Conservation (phyloP, 1,140 invertebrate genomes). For the Fopius arisanus region DNA sequence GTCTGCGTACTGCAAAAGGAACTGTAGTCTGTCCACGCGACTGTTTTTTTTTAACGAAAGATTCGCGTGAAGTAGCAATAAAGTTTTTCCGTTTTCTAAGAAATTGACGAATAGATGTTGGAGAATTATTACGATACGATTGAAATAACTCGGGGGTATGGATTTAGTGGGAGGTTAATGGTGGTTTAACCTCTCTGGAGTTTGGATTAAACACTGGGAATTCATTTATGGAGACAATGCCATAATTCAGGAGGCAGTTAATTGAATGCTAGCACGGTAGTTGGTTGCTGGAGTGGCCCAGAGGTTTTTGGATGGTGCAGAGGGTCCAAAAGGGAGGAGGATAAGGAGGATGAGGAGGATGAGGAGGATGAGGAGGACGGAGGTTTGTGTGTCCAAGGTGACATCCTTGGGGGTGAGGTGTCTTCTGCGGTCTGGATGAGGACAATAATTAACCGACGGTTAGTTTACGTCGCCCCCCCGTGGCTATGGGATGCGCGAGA, state of each 20-base stretch:
- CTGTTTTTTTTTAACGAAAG: too few species aligned
- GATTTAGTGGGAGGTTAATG: background rate
- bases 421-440: constrained; percentile 19
- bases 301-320: background rate
- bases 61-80: too few species aligned
- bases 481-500: background rate
- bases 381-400: constrained; percentile 23
- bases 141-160: too few species aligned
- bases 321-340: background rate
- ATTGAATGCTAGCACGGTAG: constrained; percentile 65
- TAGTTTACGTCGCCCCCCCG: constrained; percentile 57
- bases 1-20: too few species aligned
- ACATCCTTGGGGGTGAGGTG: constrained; percentile 11
- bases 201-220: background rate
- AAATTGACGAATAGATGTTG: too few species aligned
- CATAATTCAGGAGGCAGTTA: constrained; percentile 60
- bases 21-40: too few species aligned
- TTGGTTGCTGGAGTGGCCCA: constrained; percentile 36
- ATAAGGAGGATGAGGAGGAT: constrained; percentile 4
- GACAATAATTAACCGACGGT: constrained; percentile 60
- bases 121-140: too few species aligned
- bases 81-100: too few species aligned
- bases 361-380: constrained; percentile 9
- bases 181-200: background rate
- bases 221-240: constrained; percentile 47